These are phyloP conservation scores for Tipula helvola DNA, from an alignment of 2,888 invertebrate species.

Conservation along the genomic window DNA sequence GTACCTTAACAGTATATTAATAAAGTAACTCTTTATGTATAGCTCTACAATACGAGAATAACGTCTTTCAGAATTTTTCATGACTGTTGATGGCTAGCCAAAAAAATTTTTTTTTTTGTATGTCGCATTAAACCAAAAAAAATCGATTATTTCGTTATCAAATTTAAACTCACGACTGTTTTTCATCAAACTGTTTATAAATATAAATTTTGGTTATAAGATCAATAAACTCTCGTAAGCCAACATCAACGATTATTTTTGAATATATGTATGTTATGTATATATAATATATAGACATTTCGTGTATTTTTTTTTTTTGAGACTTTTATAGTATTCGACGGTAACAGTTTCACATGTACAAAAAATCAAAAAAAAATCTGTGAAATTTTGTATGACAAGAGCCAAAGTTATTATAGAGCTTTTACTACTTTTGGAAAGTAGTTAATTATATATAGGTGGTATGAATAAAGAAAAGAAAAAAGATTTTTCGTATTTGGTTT, in stretches of 20 bases:
- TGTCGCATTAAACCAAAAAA: background rate
- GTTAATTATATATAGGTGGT: background rate
- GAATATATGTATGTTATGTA: background rate
- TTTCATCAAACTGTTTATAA: background rate
- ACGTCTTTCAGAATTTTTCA: background rate
- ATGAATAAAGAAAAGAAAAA: background rate
- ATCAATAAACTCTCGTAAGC: background rate
- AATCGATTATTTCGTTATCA: background rate
- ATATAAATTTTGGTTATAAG: background rate
- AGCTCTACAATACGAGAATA: background rate
- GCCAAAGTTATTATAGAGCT: background rate
- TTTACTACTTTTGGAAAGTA: background rate
- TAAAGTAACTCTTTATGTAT: background rate
- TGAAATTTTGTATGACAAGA: background rate
- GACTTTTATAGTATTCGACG: background rate
- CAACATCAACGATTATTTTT: background rate
- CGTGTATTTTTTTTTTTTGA: background rate
- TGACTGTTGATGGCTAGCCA: background rate
- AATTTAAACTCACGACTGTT: background rate
- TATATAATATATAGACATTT: background rate
- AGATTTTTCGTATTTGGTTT: background rate
- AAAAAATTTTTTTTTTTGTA: background rate
- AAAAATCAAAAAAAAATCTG: background rate
- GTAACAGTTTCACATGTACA: background rate
- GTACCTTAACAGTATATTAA: background rate